Conservation (phyloP, 2,797 vertebrate genomes). For the Arctocebus calabarensis region DNA sequence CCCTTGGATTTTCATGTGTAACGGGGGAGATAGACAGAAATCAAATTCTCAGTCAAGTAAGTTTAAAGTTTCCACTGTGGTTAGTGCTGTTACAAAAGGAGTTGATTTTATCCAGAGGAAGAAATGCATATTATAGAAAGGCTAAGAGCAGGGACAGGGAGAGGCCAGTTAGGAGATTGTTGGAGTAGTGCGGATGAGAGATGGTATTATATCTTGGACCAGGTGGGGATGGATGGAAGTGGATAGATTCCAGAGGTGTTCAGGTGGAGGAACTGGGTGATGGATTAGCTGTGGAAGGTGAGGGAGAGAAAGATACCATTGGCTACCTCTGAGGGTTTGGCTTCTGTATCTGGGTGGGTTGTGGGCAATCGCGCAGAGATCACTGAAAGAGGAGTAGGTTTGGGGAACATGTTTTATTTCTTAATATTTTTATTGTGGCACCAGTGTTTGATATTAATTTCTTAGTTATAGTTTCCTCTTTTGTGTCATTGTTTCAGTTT, state of each 20-base stretch:
- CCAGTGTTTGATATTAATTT: conserved; percentile 31
- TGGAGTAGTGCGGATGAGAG: not conserved
- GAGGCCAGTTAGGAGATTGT: not conserved
- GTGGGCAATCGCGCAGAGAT: not conserved
- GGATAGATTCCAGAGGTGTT: conserved; percentile 16
- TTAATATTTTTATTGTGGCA: not conserved
- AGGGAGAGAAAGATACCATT: not conserved
- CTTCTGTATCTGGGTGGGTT: not conserved
- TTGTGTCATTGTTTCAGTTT: conserved; percentile 33
- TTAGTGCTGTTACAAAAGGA: conserved; percentile 13
- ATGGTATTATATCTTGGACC: not conserved
- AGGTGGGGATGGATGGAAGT: not conserved
- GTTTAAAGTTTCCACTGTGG: not conserved
- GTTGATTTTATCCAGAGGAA: not conserved
- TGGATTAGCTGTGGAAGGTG: not conserved
- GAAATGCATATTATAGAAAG: not conserved
- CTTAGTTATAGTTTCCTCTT: not conserved
- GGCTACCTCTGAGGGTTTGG: not conserved
- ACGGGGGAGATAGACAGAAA: not conserved
- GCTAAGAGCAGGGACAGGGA: not conserved
- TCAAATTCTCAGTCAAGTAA: not conserved
- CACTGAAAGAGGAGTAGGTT: not conserved
- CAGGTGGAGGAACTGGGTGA: not conserved
- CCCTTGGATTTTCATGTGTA: not conserved
- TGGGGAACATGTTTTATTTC: not conserved